Conservation (phyloP, 2,888 invertebrate genomes). For the Sipha maydis region DNA sequence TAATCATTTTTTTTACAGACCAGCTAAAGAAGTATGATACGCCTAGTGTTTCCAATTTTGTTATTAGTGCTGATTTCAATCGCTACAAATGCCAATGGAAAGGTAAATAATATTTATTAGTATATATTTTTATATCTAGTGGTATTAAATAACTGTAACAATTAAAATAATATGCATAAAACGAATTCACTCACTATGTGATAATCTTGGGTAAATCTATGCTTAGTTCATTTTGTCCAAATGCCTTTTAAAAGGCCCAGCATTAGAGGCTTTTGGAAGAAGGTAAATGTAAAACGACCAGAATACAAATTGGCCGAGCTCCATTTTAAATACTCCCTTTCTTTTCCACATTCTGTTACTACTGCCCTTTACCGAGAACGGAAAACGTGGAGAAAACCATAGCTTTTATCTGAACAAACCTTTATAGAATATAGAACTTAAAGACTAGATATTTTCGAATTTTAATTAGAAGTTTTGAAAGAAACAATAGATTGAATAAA, state of each 20-base stretch:
- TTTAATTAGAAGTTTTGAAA: slow-evolving; percentile 50
- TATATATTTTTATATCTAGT: slow-evolving; percentile 12
- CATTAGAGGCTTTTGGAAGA: slow-evolving; percentile 46
- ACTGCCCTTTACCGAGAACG: slow-evolving; percentile 20
- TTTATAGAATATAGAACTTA: slow-evolving; percentile 30
- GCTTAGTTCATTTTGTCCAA: slow-evolving; percentile 43
- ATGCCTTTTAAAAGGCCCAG: slow-evolving; percentile 47
- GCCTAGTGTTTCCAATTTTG: slow-evolving; percentile 39
- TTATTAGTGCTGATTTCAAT: slow-evolving; percentile 41
- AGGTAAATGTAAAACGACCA: slow-evolving; percentile 45
- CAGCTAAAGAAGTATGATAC: slow-evolving; percentile 34
- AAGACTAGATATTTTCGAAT: slow-evolving; percentile 45
- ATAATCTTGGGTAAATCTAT: slow-evolving; percentile 47
- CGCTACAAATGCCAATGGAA: slow-evolving; percentile 24
- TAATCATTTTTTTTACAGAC: slow-evolving; percentile 27
- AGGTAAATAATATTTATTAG: slow-evolving; percentile 37
- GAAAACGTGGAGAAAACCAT: slow-evolving; percentile 7
- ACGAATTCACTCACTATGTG: slow-evolving; percentile 20
- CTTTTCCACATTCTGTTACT: slow-evolving; percentile 37
- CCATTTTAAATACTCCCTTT: slow-evolving; percentile 58
- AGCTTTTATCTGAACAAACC: slow-evolving; percentile 52
- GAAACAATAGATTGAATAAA: slow-evolving; percentile 32
- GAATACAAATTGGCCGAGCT: slow-evolving; percentile 59
- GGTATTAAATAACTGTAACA: slow-evolving; percentile 18
- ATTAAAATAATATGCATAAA: slow-evolving; percentile 12